Base-by-base conservation (phyloP, 2,113 vertebrate genomes). In the Tetraodon nigroviridis region DNA sequence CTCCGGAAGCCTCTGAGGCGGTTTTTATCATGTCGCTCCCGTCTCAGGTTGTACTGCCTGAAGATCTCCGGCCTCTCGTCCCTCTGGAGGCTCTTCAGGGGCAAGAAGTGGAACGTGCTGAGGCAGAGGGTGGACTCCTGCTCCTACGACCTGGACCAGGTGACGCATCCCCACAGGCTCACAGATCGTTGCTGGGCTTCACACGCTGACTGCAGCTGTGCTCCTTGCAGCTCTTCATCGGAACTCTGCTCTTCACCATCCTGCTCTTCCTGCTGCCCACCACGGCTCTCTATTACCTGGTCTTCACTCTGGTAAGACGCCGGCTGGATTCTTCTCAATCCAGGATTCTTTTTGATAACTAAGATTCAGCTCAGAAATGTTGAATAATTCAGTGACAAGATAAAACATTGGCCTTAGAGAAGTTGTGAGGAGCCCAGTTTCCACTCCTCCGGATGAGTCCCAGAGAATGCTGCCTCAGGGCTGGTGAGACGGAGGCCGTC, bases 71-170 rank as follows among this genome's bases (percentile, higher is more conserved):
- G 95, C 46, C 89, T 99, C n/a, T 93, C 95, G 1, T 94, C 96
- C 0, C 92, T 99, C 22, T 99, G 97, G 97, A 94, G 95, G 57
- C 90, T 99, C 42, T 99, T 99, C 84, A 92, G 96, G 14, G 97
- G 97, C 7, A 99, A 97, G 87, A 99, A 99, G 89, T 99, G 96
- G 97, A 99, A 98, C 0, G 95, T 98, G 6, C 88, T 99, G 69
- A 84, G 95, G 42, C 95, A 97, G 87, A 89, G 95, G 0, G 97
- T 98, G 52, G 97, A 99, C 85, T 99, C 97, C 53, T 98, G 97
- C 84, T 96, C 93, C 73, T 99, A 99, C 0, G 95, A 99, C 81
- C 75, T 98, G 76, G 97, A 99, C 88, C 95, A 99, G 95, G 96
- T 98, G 83, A 58, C 8, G 1, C 58, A 7, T 27, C 29, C 27